Evolutionary conservation across 2,113 vertebrate species (phyloP).

Genomic region (Burhinus oedicnemus): DNA sequence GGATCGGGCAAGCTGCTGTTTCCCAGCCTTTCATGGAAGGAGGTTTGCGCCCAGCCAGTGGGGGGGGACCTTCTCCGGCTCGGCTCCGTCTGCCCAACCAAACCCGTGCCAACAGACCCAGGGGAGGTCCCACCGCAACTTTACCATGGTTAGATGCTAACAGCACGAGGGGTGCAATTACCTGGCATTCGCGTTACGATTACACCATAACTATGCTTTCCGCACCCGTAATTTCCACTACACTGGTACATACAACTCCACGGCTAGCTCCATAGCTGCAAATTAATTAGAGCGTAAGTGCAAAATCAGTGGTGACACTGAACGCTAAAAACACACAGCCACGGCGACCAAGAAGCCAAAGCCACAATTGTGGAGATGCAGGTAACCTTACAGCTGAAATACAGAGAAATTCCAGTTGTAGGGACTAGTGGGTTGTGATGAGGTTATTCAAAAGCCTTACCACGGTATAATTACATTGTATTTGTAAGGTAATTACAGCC

Average conservation of each 20-base stretch:
- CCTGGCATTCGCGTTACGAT: not conserved
- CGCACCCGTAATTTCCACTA: constrained; percentile 28
- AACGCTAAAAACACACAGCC: not conserved
- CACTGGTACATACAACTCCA: not conserved
- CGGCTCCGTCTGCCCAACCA: not conserved
- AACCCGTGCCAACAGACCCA: rapidly evolving
- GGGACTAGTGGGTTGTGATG: not conserved
- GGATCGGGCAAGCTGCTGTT: not conserved
- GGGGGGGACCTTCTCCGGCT: not conserved
- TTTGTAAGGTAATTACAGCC: constrained; percentile 32
- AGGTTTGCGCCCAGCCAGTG: not conserved
- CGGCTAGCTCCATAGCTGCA: not conserved
- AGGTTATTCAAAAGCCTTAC: constrained; percentile 29
- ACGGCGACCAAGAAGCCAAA: not conserved
- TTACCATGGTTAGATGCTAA: rapidly evolving
- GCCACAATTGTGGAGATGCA: not conserved
- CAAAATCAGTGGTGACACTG: not conserved
- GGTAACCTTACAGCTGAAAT: not conserved
- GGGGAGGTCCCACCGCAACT: not conserved
- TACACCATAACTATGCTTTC: not conserved
- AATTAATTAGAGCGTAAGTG: constrained; percentile 4
- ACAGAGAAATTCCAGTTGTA: not conserved
- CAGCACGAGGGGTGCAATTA: not conserved
- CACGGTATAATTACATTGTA: not conserved
- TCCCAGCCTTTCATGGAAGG: not conserved